phyloP scores from a whole-genome alignment of 2,797 vertebrate genomes.

The Podarcis lilfordi region DNA sequence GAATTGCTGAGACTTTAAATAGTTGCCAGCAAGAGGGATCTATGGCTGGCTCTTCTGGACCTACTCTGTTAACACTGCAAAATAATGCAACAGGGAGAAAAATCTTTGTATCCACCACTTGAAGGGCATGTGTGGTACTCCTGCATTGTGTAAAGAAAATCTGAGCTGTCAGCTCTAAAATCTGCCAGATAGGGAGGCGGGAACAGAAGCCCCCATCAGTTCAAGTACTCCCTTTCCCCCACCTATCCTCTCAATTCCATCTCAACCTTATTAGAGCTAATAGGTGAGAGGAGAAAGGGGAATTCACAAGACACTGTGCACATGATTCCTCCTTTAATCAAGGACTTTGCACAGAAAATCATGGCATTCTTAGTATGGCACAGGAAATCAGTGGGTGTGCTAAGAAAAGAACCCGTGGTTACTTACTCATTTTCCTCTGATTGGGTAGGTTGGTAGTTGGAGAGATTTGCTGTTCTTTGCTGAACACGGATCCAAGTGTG shows the following conservation, averaged over 20 bases:
- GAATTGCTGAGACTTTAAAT: background rate
- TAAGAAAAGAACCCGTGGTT: background rate
- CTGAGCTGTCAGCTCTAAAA: background rate
- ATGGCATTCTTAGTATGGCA: background rate
- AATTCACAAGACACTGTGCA: background rate
- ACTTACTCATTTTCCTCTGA: background rate
- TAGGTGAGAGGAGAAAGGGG: background rate
- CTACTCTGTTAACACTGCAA: background rate
- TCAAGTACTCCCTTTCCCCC: background rate
- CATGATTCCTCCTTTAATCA: background rate
- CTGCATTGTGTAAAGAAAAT: background rate
- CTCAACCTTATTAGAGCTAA: background rate
- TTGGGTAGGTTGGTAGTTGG: background rate
- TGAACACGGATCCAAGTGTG: background rate
- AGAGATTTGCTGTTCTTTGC: background rate
- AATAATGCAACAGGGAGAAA: background rate
- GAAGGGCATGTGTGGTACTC: background rate
- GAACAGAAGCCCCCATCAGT: background rate
- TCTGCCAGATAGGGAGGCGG: background rate
- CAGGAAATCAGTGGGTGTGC: background rate
- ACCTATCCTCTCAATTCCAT: background rate
- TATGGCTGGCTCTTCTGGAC: background rate
- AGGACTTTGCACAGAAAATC: background rate
- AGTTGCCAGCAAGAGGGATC: background rate
- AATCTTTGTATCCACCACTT: background rate